These are phyloP conservation scores for Drosophila nr. medialis DNA, from an alignment of 2,888 invertebrate species.

Conservation along the genomic window DNA sequence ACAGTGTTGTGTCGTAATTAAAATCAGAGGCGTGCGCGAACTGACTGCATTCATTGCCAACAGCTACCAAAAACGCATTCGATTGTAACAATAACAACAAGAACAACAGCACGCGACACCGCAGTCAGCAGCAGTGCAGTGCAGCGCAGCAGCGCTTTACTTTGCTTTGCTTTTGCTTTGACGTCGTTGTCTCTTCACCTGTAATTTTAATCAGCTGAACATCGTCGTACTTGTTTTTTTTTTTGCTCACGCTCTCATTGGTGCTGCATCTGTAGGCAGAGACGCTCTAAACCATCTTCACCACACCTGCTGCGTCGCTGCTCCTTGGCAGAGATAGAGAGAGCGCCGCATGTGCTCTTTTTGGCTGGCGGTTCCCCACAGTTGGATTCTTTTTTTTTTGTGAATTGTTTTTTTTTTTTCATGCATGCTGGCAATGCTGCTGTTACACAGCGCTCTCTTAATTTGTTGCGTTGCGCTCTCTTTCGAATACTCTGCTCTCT, in stretches of 20 bases:
- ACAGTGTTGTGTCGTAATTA: constrained; percentile 68
- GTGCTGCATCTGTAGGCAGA: constrained; percentile 27
- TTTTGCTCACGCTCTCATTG: constrained; percentile 18
- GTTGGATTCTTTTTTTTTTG: constrained; percentile 7
- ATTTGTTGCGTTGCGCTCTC: constrained; percentile 7
- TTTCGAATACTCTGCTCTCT: constrained; percentile 6
- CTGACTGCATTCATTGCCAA: constrained; percentile 72
- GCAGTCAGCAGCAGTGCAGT: constrained; percentile 23
- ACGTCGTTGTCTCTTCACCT: constrained; percentile 61
- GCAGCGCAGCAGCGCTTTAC: constrained; percentile 14
- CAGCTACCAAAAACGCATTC: constrained; percentile 53
- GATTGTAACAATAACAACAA: constrained; percentile 24
- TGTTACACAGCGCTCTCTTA: constrained; percentile 18
- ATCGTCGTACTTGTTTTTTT: constrained; percentile 29
- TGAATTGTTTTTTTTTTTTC: constrained; percentile 11
- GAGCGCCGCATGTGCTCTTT: constrained; percentile 36
- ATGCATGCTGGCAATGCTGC: constrained; percentile 61
- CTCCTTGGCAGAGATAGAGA: constrained; percentile 7
- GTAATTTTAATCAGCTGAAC: constrained; percentile 74
- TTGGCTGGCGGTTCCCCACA: constrained; percentile 28
- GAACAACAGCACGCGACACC: constrained; percentile 42
- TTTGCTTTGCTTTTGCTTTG: constrained; percentile 6
- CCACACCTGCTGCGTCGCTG: constrained; percentile 72
- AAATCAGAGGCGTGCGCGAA: constrained; percentile 70
- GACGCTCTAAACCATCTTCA: constrained; percentile 58